Evolutionary conservation across 35 echinoderm and acorn worm genomes (phyloP).

Genomic region (Ophioderma brevispina): DNA sequence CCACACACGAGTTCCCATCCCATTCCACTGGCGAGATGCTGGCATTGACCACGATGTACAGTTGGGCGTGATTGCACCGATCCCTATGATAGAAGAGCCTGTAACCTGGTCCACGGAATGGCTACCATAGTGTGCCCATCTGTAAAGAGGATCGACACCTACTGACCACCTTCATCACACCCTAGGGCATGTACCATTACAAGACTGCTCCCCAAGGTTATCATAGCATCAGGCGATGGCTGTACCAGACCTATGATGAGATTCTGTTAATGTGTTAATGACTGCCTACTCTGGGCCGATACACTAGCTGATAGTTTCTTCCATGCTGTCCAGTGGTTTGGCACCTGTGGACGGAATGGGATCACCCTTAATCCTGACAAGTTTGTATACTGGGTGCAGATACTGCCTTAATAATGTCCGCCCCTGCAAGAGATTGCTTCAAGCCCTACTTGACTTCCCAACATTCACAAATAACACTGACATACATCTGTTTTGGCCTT

Average conservation of each 20-base stretch:
- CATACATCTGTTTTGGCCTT: slow-evolving; percentile 18
- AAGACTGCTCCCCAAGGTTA: slow-evolving; percentile 30
- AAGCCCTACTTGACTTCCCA: slow-evolving; percentile 30
- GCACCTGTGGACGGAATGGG: not conserved
- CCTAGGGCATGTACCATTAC: slow-evolving; percentile 28
- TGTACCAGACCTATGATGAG: slow-evolving; percentile 31
- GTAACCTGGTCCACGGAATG: slow-evolving; percentile 28
- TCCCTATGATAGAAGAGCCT: not conserved
- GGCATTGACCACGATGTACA: not conserved
- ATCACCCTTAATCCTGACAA: not conserved
- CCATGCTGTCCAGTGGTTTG: not conserved
- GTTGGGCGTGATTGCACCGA: not conserved
- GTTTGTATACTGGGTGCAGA: slow-evolving; percentile 2
- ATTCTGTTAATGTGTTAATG: slow-evolving; percentile 4
- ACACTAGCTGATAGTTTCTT: not conserved
- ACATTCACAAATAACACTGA: not conserved
- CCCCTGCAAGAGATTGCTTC: not conserved
- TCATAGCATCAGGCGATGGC: slow-evolving; percentile 31
- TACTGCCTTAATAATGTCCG: not conserved
- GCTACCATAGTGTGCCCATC: slow-evolving; percentile 10
- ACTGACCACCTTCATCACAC: slow-evolving; percentile 9
- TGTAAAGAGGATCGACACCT: not conserved
- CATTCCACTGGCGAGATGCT: slow-evolving; percentile 28
- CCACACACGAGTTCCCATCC: slow-evolving; percentile 14
- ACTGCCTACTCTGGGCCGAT: not conserved